phyloP scores from a whole-genome alignment of 2,113 vertebrate genomes.

The Hippocampus abdominalis region DNA sequence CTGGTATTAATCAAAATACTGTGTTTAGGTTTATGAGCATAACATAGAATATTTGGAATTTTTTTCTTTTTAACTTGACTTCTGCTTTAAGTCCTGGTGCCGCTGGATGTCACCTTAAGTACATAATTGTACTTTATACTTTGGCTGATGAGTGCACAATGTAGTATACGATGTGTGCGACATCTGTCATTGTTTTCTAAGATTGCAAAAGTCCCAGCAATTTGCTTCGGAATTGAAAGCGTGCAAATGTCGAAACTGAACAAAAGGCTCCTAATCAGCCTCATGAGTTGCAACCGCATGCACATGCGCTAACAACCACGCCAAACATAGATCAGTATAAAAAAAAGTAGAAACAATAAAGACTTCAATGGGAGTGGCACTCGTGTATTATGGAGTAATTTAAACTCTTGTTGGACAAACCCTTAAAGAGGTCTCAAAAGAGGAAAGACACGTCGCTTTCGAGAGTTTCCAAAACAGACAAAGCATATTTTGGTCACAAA shows the following conservation, averaged over 20 bases:
- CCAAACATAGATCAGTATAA: neutral
- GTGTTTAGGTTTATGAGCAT: too few species aligned
- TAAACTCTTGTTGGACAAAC: slow-evolving; percentile 23
- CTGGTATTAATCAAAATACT: too few species aligned
- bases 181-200: neutral
- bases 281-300: neutral
- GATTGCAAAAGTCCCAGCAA: neutral
- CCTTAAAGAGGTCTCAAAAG: neutral
- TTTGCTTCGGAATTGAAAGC: neutral
- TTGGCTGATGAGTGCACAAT: neutral
- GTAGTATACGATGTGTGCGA: neutral
- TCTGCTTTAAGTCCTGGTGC: too few species aligned
- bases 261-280: slow-evolving; percentile 1
- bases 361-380: neutral
- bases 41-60: too few species aligned
- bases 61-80: too few species aligned
- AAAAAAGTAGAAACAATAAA: neutral
- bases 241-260: neutral
- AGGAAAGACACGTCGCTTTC: slow-evolving; percentile 17
- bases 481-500: slow-evolving; percentile 31
- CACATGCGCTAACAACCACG: neutral
- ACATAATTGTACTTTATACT: too few species aligned
- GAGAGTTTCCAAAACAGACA: slow-evolving; percentile 47
- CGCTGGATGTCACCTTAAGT: too few species aligned
- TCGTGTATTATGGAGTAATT: slow-evolving; percentile 1